Percentiles rank a stretch among this genome's conserved stretches.
Conservation (phyloP, 1,140 invertebrate genomes). For the Neodiprion lecontei region DNA sequence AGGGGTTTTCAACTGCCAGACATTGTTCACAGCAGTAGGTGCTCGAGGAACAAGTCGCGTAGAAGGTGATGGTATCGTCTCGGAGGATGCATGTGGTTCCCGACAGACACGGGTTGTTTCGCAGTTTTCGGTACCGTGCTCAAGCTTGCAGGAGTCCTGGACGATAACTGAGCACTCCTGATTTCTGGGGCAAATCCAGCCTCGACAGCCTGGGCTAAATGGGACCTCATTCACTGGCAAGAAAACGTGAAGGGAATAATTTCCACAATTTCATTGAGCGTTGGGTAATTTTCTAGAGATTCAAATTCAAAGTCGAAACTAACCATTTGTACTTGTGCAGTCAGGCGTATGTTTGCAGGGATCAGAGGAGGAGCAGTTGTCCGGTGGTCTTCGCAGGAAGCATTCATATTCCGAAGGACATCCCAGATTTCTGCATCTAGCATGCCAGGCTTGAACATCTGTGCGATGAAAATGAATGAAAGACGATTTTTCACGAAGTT, state of each 20-base stretch:
- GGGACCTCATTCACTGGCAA: conserved; percentile 26
- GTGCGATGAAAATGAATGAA: background rate
- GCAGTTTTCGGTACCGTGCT: conserved; percentile 37
- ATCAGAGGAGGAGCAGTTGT: conserved; percentile 25
- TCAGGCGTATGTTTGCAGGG: conserved; percentile 42
- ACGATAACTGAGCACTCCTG: conserved; percentile 35
- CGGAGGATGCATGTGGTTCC: background rate
- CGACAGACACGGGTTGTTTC: conserved; percentile 35
- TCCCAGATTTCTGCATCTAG: conserved; percentile 37
- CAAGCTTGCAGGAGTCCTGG: conserved; percentile 27
- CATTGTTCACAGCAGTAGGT: background rate
- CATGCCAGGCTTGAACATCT: conserved; percentile 42
- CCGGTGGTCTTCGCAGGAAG: conserved; percentile 39
- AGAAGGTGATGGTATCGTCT: background rate
- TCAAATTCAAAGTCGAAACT: conserved; percentile 13
- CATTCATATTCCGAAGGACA: conserved; percentile 47
- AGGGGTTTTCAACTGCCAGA: background rate
- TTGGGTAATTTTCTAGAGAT: too few species aligned
- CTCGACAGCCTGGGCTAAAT: conserved; percentile 34
- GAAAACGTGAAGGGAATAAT: background rate
- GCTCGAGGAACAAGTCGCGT: background rate
- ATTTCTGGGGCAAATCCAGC: conserved; percentile 47
- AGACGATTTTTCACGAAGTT: background rate
- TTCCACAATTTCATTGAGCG: background rate
- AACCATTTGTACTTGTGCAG: conserved; percentile 33